Percentiles rank a stretch among this genome's conserved stretches.
These are phyloP conservation scores for Molossus alvarezi DNA, from an alignment of 2,797 vertebrate species.

Conservation along the genomic window DNA sequence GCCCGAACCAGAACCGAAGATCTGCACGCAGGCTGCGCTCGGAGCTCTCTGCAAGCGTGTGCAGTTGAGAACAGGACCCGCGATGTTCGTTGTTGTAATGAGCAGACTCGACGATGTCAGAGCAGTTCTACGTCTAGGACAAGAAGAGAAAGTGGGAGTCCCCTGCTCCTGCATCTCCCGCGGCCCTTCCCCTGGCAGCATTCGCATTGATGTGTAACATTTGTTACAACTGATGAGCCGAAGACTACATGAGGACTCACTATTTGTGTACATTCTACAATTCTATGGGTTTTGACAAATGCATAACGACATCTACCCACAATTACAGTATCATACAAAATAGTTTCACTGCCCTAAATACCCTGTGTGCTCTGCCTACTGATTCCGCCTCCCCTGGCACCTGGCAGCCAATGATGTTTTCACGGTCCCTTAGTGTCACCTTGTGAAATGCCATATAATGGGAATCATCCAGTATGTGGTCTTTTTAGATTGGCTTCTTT, in stretches of 20 bases:
- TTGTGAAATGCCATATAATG: not conserved
- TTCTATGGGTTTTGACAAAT: not conserved
- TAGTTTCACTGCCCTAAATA: not conserved
- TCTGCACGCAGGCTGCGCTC: not conserved
- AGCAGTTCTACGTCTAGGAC: not conserved
- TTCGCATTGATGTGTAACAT: not conserved
- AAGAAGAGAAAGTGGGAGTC: not conserved
- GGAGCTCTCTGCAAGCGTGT: not conserved
- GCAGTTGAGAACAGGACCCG: too few species aligned
- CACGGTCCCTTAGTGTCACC: not conserved
- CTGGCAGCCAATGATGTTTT: not conserved
- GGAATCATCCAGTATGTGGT: not conserved
- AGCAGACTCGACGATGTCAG: not conserved
- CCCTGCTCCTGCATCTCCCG: not conserved
- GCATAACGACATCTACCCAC: not conserved
- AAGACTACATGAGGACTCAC: not conserved
- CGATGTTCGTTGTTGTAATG: not conserved
- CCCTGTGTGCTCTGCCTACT: fast-evolving
- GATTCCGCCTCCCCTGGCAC: not conserved
- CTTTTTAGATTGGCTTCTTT: not conserved
- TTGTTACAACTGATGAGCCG: not conserved
- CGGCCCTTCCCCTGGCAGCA: not conserved
- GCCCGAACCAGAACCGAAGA: not conserved
- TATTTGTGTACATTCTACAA: not conserved
- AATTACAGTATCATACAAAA: not conserved